Percentiles rank a stretch among this genome's conserved stretches.
Evolutionary conservation across 1,140 invertebrate species (phyloP).

Genomic region (Nasonia vitripennis): DNA sequence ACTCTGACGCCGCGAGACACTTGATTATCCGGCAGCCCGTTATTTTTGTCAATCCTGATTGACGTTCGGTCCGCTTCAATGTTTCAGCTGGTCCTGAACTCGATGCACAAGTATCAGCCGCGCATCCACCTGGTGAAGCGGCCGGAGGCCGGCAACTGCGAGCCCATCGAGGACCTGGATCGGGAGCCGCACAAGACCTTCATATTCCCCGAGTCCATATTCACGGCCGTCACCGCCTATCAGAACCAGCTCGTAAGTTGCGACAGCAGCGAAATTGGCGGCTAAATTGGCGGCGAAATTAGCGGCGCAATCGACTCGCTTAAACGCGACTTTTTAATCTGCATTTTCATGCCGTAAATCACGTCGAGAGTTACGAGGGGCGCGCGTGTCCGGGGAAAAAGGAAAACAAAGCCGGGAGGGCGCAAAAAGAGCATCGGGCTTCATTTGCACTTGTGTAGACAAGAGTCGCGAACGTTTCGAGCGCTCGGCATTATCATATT

Average conservation of each 20-base stretch:
- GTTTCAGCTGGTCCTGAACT: conserved; percentile 95
- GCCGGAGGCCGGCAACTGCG: conserved; percentile 77
- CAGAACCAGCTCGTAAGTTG: conserved; percentile 81
- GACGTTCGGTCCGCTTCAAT: conserved; percentile 7
- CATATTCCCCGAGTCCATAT: conserved; percentile 98
- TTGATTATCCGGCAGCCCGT: neutral
- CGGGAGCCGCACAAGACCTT: conserved; percentile 92
- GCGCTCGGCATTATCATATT: conserved; percentile 67
- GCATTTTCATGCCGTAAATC: conserved; percentile 51
- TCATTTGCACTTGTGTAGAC: conserved; percentile 53
- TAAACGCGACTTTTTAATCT: conserved; percentile 52
- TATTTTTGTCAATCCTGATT: neutral
- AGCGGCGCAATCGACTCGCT: neutral
- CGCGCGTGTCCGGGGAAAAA: neutral
- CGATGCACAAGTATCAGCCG: conserved; percentile 99
- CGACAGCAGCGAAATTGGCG: no score
- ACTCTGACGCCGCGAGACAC: neutral
- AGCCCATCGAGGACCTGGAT: conserved; percentile 89
- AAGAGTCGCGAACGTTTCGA: conserved; percentile 46
- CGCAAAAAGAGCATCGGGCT: neutral
- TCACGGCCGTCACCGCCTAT: conserved; percentile 98
- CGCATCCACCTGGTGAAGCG: conserved; percentile 92
- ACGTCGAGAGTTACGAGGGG: conserved; percentile 43
- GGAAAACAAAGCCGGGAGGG: neutral
- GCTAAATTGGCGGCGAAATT: no score